Percentiles rank a stretch among this genome's conserved stretches.
Conservation (phyloP, 2,113 vertebrate species). For the Larimichthys crocea region DNA sequence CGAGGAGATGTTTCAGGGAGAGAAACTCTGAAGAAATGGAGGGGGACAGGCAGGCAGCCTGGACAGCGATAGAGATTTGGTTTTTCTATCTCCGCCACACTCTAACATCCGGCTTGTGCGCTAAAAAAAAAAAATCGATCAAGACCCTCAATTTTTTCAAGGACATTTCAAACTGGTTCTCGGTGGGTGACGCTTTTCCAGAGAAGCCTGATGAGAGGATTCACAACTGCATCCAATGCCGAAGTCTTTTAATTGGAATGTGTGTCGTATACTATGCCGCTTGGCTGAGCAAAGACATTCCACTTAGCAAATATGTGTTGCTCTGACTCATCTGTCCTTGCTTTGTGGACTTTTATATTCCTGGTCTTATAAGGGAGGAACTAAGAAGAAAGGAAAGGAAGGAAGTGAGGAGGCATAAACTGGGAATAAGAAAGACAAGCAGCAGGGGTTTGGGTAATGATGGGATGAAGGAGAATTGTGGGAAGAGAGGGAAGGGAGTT, state of each 20-base stretch:
- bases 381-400: background rate
- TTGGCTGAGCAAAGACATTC: constrained; percentile 28
- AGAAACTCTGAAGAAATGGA: constrained; percentile 43
- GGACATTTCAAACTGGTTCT: constrained; percentile 20
- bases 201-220: background rate
- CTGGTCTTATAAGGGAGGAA: background rate
- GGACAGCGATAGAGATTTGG: constrained; percentile 10
- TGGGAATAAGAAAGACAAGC: background rate
- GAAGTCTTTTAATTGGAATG: constrained; percentile 29
- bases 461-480: background rate
- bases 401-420: background rate
- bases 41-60: constrained; percentile 31
- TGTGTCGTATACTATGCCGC: constrained; percentile 10
- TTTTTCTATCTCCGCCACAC: constrained; percentile 19
- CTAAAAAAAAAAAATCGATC: constrained; percentile 44
- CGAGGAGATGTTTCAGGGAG: constrained; percentile 29
- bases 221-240: background rate
- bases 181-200: constrained; percentile 15
- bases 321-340: constrained; percentile 7
- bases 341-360: background rate
- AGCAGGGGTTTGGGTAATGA: constrained; percentile 1
- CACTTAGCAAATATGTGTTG: constrained; percentile 19
- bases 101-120: constrained; percentile 24
- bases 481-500: background rate
- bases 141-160: constrained; percentile 15